Percentiles rank a stretch among this genome's conserved stretches.
These are phyloP conservation scores for Lapara coniferarum DNA, from an alignment of 2,888 invertebrate species.

Conservation along the genomic window DNA sequence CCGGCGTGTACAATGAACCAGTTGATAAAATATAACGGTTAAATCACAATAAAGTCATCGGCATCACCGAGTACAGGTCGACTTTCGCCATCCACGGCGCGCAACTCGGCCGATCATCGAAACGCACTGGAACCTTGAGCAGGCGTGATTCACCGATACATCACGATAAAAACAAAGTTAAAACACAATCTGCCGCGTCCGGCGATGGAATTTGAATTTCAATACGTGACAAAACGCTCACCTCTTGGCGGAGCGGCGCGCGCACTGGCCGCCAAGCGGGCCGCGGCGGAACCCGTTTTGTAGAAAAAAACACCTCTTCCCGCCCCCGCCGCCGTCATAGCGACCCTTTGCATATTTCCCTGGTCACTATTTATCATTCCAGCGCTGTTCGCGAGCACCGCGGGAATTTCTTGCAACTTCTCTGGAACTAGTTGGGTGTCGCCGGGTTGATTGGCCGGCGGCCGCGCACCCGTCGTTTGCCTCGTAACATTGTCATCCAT, in stretches of 20 bases:
- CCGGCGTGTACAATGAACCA: constrained; percentile 62
- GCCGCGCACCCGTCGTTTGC: constrained; percentile 40
- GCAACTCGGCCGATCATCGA: constrained; percentile 43
- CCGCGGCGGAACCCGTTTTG: constrained; percentile 81
- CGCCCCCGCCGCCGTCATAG: constrained; percentile 66
- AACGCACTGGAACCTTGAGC: constrained; percentile 34
- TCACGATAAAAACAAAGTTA: constrained; percentile 36
- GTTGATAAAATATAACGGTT: constrained; percentile 68
- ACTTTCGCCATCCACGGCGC: constrained; percentile 64
- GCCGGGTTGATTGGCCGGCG: constrained; percentile 61
- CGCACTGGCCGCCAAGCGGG: constrained; percentile 85
- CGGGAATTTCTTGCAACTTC: constrained; percentile 68
- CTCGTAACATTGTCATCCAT: constrained; percentile 51
- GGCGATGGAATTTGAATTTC: constrained; percentile 51
- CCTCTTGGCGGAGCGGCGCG: constrained; percentile 75
- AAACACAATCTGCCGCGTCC: constrained; percentile 36
- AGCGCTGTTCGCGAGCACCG: constrained; percentile 51
- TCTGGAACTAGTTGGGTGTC: constrained; percentile 78
- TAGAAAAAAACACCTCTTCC: constrained; percentile 84
- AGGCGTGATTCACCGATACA: constrained; percentile 32
- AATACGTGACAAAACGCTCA: constrained; percentile 74
- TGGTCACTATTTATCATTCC: constrained; percentile 72
- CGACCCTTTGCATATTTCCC: constrained; percentile 78
- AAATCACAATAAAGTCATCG: constrained; percentile 64
- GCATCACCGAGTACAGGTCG: constrained; percentile 55